Conservation (phyloP, 2,797 vertebrate genomes). For the Hydrocynus forskahlii region DNA sequence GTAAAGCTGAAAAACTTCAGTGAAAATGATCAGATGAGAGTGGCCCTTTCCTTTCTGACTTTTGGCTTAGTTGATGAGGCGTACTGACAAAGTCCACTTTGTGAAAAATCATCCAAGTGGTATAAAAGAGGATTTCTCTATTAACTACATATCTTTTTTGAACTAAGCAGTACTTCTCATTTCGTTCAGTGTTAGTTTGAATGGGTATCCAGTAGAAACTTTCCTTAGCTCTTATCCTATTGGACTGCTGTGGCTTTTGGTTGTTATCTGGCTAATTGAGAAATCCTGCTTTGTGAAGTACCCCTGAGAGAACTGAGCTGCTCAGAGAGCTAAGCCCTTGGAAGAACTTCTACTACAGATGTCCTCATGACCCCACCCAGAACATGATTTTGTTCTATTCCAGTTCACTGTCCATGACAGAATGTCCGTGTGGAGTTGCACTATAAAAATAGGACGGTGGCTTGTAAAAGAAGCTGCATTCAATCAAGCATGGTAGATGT, state of each 20-base stretch:
- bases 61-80: too few relatives aligned
- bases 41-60: too few relatives aligned
- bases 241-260: neutral
- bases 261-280: neutral
- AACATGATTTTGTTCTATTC: constrained; percentile 3
- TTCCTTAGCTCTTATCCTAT: neutral
- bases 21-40: too few relatives aligned
- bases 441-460: neutral
- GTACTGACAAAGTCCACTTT: too few relatives aligned
- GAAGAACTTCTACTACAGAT: constrained; percentile 19
- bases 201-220: too few relatives aligned
- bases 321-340: neutral
- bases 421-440: constrained; percentile 16
- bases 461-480: neutral
- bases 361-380: neutral
- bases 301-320: neutral
- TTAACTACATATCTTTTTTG: too few relatives aligned
- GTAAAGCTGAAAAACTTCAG: too few relatives aligned
- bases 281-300: neutral
- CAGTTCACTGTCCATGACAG: constrained; percentile 2
- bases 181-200: too few relatives aligned
- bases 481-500: neutral
- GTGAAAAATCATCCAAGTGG: too few relatives aligned
- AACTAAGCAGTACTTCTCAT: too few relatives aligned
- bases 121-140: too few relatives aligned